Evolutionary conservation across 2,888 invertebrate species (phyloP).

Genomic region (Phorcus lineatus): DNA sequence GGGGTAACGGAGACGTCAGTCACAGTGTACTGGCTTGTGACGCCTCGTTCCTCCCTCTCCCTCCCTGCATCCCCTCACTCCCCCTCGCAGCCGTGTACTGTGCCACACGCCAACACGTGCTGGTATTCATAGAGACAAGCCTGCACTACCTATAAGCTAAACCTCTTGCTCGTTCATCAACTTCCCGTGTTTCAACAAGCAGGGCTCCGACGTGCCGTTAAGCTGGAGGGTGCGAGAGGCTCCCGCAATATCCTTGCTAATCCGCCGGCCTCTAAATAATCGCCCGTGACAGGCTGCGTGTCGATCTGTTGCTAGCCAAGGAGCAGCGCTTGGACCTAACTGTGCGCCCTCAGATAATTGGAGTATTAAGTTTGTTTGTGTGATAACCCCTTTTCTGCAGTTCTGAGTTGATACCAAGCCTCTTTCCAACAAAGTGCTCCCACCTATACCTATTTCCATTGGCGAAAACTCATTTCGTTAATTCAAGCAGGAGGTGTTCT

Average conservation of each 20-base stretch:
- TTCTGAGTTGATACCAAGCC: background rate
- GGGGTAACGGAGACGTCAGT: background rate
- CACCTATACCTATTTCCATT: background rate
- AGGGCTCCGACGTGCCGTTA: background rate
- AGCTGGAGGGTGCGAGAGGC: background rate
- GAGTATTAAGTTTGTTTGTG: slow-evolving; percentile 15
- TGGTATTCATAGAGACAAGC: background rate
- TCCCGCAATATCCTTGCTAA: background rate
- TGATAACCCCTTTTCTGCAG: slow-evolving; percentile 13
- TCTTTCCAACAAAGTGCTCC: background rate
- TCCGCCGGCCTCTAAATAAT: background rate
- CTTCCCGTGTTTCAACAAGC: background rate
- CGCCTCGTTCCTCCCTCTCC: slow-evolving; percentile 7
- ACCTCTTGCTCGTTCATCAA: background rate
- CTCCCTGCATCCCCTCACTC: background rate
- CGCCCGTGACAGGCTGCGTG: background rate
- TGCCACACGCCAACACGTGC: background rate
- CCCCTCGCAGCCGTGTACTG: background rate
- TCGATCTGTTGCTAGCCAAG: background rate
- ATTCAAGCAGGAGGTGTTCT: background rate
- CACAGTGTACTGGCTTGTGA: background rate
- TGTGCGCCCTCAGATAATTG: slow-evolving; percentile 15
- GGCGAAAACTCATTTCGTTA: slow-evolving; percentile 10
- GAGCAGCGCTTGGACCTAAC: background rate
- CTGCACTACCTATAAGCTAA: background rate